Conservation (phyloP, 2,888 invertebrate genomes). For the Panopea generosa region DNA sequence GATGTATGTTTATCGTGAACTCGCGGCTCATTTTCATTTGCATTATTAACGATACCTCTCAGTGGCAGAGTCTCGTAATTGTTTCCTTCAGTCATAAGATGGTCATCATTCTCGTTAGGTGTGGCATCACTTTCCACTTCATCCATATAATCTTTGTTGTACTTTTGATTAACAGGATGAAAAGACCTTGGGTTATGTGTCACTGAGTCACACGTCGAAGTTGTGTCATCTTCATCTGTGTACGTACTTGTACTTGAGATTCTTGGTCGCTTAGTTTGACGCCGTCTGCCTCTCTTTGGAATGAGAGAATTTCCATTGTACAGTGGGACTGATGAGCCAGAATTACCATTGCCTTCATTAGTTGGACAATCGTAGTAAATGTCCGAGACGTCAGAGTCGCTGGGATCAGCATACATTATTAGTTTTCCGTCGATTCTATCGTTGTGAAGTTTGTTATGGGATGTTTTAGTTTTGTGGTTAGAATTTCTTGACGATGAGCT, state of each 20-base stretch:
- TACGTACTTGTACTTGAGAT: constrained; percentile 16
- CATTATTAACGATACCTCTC: not conserved
- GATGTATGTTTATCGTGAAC: too few relatives aligned
- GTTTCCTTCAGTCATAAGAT: not conserved
- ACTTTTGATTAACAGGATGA: constrained; percentile 7
- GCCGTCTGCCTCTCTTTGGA: constrained; percentile 17
- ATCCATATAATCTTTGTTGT: constrained; percentile 15
- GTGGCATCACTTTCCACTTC: not conserved
- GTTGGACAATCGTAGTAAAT: constrained; percentile 42
- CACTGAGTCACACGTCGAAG: constrained; percentile 17
- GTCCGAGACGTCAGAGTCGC: constrained; percentile 49
- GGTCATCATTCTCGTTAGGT: not conserved
- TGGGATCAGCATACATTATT: constrained; percentile 21
- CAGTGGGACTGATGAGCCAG: not conserved
- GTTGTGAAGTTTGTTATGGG: not conserved
- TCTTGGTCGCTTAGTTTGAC: not conserved
- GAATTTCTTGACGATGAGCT: not conserved
- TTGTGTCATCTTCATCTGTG: constrained; percentile 37
- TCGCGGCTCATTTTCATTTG: constrained; percentile 6
- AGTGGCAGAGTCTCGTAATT: not conserved
- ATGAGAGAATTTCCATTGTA: constrained; percentile 2
- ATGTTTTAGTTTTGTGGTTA: not conserved
- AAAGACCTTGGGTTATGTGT: not conserved
- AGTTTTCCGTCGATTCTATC: not conserved
- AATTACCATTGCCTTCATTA: constrained; percentile 7